phyloP scores from a whole-genome alignment of 1,140 invertebrate genomes.

The Zaprionus ghesquierei region DNA sequence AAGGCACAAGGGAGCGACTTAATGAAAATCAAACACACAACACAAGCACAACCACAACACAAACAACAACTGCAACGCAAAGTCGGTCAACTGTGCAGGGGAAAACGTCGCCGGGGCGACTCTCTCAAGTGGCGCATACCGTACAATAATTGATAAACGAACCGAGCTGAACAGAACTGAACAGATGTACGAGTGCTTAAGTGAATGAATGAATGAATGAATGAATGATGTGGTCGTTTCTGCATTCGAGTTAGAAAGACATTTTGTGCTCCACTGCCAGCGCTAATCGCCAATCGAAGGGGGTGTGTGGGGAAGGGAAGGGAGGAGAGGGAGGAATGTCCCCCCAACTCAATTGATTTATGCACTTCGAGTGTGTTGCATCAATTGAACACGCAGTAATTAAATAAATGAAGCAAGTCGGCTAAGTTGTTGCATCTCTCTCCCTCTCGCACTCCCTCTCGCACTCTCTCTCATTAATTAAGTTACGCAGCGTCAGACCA shows the following conservation, averaged over 20 bases:
- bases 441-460: slow-evolving; percentile 4
- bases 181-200: slow-evolving; percentile 77
- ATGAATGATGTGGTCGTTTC: slow-evolving; percentile 37
- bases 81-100: slow-evolving; percentile 75
- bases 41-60: slow-evolving; percentile 28
- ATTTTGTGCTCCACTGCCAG: neutral
- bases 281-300: neutral
- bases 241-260: slow-evolving; percentile 13
- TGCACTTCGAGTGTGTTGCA: slow-evolving; percentile 46
- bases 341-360: slow-evolving; percentile 76
- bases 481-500: slow-evolving; percentile 50
- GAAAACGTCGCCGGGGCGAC: slow-evolving; percentile 48
- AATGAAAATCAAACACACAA: slow-evolving; percentile 75
- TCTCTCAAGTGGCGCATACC: slow-evolving; percentile 50
- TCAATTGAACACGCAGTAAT: slow-evolving; percentile 71
- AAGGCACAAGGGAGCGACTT: slow-evolving; percentile 54
- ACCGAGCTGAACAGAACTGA: neutral
- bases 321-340: neutral
- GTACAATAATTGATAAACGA: slow-evolving; percentile 79
- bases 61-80: slow-evolving; percentile 62
- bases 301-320: neutral
- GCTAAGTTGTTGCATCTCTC: slow-evolving; percentile 10
- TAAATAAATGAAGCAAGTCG: slow-evolving; percentile 64
- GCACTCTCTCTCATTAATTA: slow-evolving; percentile 54
- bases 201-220: slow-evolving; percentile 62